These are phyloP conservation scores for Enteromius afrohamiltoni DNA, from an alignment of 2,797 vertebrate species.

Conservation along the genomic window DNA sequence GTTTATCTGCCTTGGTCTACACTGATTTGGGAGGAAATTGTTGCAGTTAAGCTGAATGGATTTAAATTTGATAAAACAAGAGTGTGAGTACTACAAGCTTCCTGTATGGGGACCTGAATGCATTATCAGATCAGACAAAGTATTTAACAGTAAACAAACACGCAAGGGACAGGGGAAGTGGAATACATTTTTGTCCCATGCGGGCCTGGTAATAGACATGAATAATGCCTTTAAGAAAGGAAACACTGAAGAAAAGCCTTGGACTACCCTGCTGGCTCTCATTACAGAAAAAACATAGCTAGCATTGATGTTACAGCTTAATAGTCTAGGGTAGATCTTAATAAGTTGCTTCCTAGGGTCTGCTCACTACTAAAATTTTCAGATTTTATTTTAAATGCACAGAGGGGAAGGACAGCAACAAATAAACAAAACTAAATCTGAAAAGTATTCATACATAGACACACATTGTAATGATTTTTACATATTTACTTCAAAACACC, in stretches of 20 bases:
- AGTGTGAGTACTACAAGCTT: neutral
- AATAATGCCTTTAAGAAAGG: slow-evolving; percentile 1
- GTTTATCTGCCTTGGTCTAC: neutral
- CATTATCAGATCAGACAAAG: neutral
- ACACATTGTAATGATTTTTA: neutral
- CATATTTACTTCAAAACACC: neutral
- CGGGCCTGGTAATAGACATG: neutral
- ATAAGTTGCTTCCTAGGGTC: neutral
- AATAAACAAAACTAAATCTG: neutral
- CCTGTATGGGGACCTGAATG: slow-evolving; percentile 1
- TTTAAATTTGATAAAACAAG: neutral
- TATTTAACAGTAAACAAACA: neutral
- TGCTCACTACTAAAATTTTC: neutral
- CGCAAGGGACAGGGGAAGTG: neutral
- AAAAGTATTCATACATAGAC: neutral
- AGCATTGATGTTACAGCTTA: slow-evolving; percentile 3
- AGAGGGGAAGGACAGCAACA: neutral
- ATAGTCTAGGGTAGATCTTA: neutral
- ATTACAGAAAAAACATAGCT: slow-evolving; percentile 17
- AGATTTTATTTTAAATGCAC: neutral
- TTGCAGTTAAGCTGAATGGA: neutral
- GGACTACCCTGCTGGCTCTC: neutral
- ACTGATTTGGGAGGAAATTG: neutral
- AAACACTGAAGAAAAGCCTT: slow-evolving; percentile 3
- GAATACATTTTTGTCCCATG: neutral